A percentile compares a stretch with the other conserved stretches of the same genome.
Evolutionary conservation across 2,113 vertebrate species (phyloP).

Genomic region (Spea bombifrons): DNA sequence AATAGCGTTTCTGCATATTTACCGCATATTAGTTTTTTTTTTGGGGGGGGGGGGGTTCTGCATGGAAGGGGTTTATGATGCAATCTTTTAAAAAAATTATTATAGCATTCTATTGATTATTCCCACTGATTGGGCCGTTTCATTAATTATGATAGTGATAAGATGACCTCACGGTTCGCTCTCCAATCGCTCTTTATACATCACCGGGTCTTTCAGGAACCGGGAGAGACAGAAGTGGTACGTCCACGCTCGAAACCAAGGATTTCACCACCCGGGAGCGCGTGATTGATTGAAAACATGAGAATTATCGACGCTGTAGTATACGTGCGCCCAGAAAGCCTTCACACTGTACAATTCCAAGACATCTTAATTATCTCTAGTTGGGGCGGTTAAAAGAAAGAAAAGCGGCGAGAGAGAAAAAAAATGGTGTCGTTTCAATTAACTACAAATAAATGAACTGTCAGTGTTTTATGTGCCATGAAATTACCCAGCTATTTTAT

Average conservation of each 20-base stretch:
- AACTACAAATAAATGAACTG: constrained; percentile 42
- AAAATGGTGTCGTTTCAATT: constrained; percentile 41
- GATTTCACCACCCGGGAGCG: not conserved
- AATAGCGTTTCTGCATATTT: too few relatives aligned
- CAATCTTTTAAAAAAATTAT: too few relatives aligned
- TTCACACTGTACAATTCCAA: constrained; percentile 18
- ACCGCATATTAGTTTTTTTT: too few relatives aligned
- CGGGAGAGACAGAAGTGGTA: not conserved
- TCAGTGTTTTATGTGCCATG: constrained; percentile 47
- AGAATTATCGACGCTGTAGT: not conserved
- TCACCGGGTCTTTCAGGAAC: not conserved
- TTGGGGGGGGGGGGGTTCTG: too few relatives aligned
- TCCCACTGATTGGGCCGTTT: too few relatives aligned
- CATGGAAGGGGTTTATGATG: too few relatives aligned
- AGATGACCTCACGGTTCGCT: too few relatives aligned
- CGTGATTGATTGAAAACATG: not conserved
- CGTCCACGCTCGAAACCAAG: not conserved
- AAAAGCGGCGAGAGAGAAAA: not conserved
- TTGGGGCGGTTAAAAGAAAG: constrained; percentile 1
- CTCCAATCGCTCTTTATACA: too few relatives aligned
- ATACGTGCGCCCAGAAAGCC: not conserved
- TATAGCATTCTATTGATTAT: too few relatives aligned
- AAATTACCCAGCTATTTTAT: constrained; percentile 43
- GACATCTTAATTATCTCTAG: constrained; percentile 26
- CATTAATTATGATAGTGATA: too few relatives aligned